A percentile compares a stretch with the other conserved stretches of the same genome.
phyloP scores from a whole-genome alignment of 2,888 invertebrate genomes.

The Physocephala rufipes region DNA sequence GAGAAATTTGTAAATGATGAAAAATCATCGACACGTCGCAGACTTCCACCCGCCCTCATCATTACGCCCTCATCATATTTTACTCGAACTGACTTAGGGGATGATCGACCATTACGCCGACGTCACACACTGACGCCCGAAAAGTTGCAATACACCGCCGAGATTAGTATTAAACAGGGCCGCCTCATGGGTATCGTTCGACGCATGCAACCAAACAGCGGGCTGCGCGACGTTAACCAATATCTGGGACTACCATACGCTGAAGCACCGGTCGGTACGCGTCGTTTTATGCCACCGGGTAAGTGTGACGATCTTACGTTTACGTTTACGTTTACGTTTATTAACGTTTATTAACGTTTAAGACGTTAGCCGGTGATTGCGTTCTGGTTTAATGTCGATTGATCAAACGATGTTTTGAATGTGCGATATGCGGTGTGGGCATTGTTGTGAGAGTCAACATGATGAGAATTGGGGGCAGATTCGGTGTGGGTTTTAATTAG shows the following conservation, averaged over 20 bases:
- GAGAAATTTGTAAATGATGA: conserved; percentile 13
- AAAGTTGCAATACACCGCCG: conserved; percentile 68
- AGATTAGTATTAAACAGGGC: conserved; percentile 75
- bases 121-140: conserved; percentile 60
- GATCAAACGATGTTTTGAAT: too few relatives aligned
- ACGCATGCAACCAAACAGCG: conserved; percentile 70
- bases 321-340: too few relatives aligned
- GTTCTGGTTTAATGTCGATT: too few relatives aligned
- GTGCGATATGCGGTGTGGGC: too few relatives aligned
- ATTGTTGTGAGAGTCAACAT: too few relatives aligned
- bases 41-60: background rate
- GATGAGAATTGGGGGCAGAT: too few relatives aligned
- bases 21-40: too few relatives aligned
- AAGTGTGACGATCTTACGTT: conserved; percentile 43
- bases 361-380: too few relatives aligned
- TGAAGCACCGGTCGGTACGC: conserved; percentile 77
- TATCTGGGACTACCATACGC: conserved; percentile 85
- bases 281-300: conserved; percentile 88
- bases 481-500: too few relatives aligned
- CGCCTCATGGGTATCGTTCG: conserved; percentile 75
- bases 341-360: too few relatives aligned
- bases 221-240: conserved; percentile 75
- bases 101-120: conserved; percentile 38
- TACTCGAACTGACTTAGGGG: background rate
- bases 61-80: background rate